Conservation (phyloP, 2,797 vertebrate genomes). For the Tapera naevia region DNA sequence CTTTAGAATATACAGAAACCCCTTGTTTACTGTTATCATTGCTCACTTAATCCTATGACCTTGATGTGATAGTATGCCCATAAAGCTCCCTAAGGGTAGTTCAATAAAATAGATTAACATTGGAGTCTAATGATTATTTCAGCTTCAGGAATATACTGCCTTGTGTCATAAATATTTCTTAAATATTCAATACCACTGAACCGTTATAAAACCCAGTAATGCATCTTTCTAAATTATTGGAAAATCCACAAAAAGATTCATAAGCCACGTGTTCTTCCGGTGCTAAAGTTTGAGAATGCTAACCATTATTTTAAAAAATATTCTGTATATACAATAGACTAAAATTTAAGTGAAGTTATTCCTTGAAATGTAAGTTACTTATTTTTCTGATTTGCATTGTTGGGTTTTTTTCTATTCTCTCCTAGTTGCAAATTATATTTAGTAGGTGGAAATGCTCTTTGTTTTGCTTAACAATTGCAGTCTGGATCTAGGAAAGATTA, state of each 20-base stretch:
- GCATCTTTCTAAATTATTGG: not conserved
- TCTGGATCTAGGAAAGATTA: not conserved
- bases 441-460: not conserved
- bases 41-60: constrained; percentile 76
- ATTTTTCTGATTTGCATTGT: not conserved
- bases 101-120: constrained; percentile 68
- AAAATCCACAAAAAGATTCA: not conserved
- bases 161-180: not conserved
- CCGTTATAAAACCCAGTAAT: not conserved
- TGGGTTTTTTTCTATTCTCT: not conserved
- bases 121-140: constrained; percentile 54
- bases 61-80: constrained; percentile 52
- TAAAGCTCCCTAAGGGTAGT: constrained; percentile 60
- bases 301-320: not conserved
- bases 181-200: not conserved
- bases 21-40: constrained; percentile 71
- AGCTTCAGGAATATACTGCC: constrained; percentile 49
- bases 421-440: not conserved
- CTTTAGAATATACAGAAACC: constrained; percentile 72
- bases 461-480: not conserved
- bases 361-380: not conserved
- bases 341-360: not conserved
- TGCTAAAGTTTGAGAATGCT: not conserved
- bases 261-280: not conserved
- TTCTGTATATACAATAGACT: not conserved